Evolutionary conservation across 1,140 invertebrate genomes (phyloP).

Genomic region (Cyclargus thomasi): DNA sequence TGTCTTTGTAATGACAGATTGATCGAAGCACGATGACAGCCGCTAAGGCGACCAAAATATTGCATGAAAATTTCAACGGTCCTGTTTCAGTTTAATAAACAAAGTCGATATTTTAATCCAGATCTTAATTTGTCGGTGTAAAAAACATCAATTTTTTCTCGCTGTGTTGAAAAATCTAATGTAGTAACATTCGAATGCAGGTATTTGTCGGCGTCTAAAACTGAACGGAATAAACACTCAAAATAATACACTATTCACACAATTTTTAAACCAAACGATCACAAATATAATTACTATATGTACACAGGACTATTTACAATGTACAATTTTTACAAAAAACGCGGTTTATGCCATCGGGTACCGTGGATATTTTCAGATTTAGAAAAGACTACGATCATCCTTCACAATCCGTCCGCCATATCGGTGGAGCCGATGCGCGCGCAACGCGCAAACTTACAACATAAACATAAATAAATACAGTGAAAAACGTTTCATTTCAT

Average conservation of each 20-base stretch:
- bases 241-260: constrained; percentile 75
- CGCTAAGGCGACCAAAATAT: constrained; percentile 68
- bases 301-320: constrained; percentile 76
- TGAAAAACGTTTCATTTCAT: constrained; percentile 40
- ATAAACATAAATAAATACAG: constrained; percentile 69
- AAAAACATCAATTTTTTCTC: constrained; percentile 12
- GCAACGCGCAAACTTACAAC: constrained; percentile 71
- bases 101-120: constrained; percentile 45
- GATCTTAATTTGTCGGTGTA: constrained; percentile 14
- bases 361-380: constrained; percentile 74
- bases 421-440: constrained; percentile 71
- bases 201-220: constrained; percentile 69
- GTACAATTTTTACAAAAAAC: constrained; percentile 73
- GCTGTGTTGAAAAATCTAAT: constrained; percentile 15
- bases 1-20: constrained; percentile 69
- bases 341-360: constrained; percentile 73
- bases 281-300: constrained; percentile 76
- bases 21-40: constrained; percentile 69
- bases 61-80: constrained; percentile 56
- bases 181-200: constrained; percentile 47
- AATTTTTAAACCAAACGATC: constrained; percentile 72
- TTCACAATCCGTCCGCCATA: constrained; percentile 75
- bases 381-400: constrained; percentile 72
- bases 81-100: constrained; percentile 51
- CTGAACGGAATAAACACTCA: constrained; percentile 71